Evolutionary conservation across 1,140 invertebrate genomes (phyloP), one percentile per base, ranked within the genome.

Genomic region (Pseudomyrmex sp.): DNA sequence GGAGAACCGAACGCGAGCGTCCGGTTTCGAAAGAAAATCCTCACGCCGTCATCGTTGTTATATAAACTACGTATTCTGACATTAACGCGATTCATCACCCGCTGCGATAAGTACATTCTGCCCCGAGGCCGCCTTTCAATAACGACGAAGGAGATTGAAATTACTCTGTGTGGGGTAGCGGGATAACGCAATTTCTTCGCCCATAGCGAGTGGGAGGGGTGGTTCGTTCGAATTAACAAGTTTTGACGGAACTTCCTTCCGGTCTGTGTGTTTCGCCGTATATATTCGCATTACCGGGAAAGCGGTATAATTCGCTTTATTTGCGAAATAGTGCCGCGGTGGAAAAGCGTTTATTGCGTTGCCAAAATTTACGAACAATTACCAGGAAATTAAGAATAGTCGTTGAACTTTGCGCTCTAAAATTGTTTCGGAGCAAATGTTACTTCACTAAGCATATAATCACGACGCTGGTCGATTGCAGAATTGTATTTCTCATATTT

Each of bases 101-200:
- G 50, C 77, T 73, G 69, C 1, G 83, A 73, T 61, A 82, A 85
- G 52, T 74, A 59, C 62, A 3, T 73, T 62, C 44, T 26, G 5
- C 15, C 18, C 62, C 46, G 46, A 74, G 69, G 44, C 48, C 26
- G 48, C 44, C 66, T 74, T 82, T 66, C 83, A 63, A 82, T 82
- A 85, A 85, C 35, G 61, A 65, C 18, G 18, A 66, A 46, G 69
- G 59, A 83, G 62, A 73, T 85, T 66, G 77, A 72, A 82, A 85
- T 85, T 85, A 85, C 23, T 52, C 23, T 52, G 23, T 35, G 35
- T 35, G 35, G 35, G 35, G 35, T 35, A 35, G 35, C 4, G 61
- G 62, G 69, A 8, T 73, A 82, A 85, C n/a, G 79, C 69, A 82
- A 85, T 85, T 85, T 82, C 77, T 56, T 56, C 35, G 23, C 18